A percentile compares a stretch with the other conserved stretches of the same genome.
phyloP scores from a whole-genome alignment of 2,797 vertebrate species.

The Ispidina lecontei region DNA sequence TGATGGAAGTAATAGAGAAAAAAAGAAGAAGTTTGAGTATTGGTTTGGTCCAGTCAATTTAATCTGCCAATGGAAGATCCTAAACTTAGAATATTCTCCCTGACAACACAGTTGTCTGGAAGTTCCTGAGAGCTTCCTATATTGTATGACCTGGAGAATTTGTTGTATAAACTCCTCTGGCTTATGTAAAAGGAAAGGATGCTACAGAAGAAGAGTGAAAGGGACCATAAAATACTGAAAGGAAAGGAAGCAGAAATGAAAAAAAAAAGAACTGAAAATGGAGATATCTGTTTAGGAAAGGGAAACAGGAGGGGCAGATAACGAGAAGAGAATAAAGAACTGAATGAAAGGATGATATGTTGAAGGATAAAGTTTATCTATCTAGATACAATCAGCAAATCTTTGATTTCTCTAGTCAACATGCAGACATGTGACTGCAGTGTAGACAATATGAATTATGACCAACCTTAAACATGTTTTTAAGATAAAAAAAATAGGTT shows the following conservation, averaged over 20 bases:
- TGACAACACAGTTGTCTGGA: not conserved
- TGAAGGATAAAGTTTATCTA: slow-evolving; percentile 54
- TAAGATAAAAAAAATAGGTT: not conserved
- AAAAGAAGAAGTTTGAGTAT: not conserved
- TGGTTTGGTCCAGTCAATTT: not conserved
- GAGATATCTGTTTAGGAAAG: not conserved
- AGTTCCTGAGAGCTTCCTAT: not conserved
- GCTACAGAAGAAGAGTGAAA: not conserved
- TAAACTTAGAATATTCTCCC: not conserved
- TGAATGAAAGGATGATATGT: slow-evolving; percentile 62
- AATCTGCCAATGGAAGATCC: not conserved
- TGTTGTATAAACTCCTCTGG: not conserved
- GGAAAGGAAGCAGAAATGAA: not conserved
- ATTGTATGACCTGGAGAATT: not conserved
- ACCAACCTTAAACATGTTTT: not conserved
- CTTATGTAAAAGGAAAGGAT: not conserved
- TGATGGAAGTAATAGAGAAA: not conserved
- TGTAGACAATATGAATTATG: slow-evolving; percentile 43
- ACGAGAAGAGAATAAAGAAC: not conserved
- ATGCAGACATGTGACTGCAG: slow-evolving; percentile 21
- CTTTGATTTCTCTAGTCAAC: slow-evolving; percentile 47
- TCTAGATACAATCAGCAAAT: slow-evolving; percentile 34
- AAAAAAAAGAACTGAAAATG: not conserved
- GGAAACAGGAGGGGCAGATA: not conserved
- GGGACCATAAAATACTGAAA: not conserved